phyloP scores from a whole-genome alignment of 2,888 invertebrate species.

The Falcaria lacertinaria region DNA sequence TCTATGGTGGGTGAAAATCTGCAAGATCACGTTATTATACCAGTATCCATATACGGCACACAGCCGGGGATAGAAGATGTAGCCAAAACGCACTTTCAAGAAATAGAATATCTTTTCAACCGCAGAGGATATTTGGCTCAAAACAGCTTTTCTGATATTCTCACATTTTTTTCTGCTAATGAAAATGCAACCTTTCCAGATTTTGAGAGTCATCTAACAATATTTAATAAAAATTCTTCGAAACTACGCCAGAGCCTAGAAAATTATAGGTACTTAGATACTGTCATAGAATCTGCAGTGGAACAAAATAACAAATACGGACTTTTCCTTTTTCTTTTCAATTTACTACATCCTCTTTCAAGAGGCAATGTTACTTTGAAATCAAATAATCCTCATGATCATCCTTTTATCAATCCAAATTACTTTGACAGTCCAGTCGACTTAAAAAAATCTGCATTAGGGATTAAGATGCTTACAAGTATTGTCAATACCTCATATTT shows the following conservation, averaged over 20 bases:
- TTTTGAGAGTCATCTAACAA: slow-evolving; percentile 19
- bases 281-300: slow-evolving; percentile 10
- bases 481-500: slow-evolving; percentile 18
- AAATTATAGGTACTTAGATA: neutral
- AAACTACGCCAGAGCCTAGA: neutral
- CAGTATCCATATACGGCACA: slow-evolving; percentile 30
- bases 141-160: slow-evolving; percentile 78
- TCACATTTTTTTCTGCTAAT: slow-evolving; percentile 77
- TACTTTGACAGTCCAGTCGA: neutral
- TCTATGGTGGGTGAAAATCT: slow-evolving; percentile 62
- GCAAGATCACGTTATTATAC: slow-evolving; percentile 56
- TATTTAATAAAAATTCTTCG: slow-evolving; percentile 31
- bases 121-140: slow-evolving; percentile 57
- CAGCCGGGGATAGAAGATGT: slow-evolving; percentile 13
- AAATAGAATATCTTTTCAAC: slow-evolving; percentile 21
- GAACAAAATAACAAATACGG: slow-evolving; percentile 20
- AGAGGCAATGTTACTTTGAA: slow-evolving; percentile 13
- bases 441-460: slow-evolving; percentile 24
- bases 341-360: slow-evolving; percentile 56
- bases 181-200: slow-evolving; percentile 31
- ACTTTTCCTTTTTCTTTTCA: slow-evolving; percentile 33
- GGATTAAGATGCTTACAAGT: slow-evolving; percentile 20
- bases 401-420: slow-evolving; percentile 62
- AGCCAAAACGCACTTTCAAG: neutral
- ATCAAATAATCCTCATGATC: slow-evolving; percentile 71